Conservation (phyloP, 1,140 invertebrate genomes). For the Triops longicaudatus region DNA sequence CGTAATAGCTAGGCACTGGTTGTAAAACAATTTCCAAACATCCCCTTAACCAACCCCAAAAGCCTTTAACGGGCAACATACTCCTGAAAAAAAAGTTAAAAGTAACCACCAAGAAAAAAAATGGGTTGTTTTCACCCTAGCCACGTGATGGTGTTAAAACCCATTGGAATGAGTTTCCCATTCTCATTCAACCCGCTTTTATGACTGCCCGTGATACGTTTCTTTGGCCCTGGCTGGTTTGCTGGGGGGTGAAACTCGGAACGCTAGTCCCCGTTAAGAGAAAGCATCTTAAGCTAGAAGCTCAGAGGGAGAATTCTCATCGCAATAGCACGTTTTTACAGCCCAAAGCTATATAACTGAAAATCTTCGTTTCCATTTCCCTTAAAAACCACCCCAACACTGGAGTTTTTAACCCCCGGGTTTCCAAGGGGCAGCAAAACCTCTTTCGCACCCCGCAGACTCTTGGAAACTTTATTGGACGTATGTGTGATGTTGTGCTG, state of each 20-base stretch:
- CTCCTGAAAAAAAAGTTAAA: neutral
- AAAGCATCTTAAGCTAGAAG: neutral
- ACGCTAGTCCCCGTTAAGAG: neutral
- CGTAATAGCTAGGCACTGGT: neutral
- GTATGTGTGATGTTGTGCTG: neutral
- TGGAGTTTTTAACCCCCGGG: too few species aligned
- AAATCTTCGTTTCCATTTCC: neutral
- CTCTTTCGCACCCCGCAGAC: constrained; percentile 6
- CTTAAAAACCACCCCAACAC: too few species aligned
- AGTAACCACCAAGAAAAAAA: neutral
- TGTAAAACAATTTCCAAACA: neutral
- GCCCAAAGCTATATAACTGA: neutral
- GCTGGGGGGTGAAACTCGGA: too few species aligned
- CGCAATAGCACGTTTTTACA: neutral
- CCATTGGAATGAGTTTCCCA: neutral
- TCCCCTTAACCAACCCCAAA: neutral
- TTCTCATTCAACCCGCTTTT: neutral
- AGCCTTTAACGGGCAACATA: neutral
- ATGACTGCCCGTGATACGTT: neutral
- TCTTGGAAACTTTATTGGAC: neutral
- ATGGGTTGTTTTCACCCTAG: neutral
- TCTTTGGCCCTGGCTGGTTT: too few species aligned
- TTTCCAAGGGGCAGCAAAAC: neutral
- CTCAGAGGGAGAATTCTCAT: neutral
- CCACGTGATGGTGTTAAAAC: neutral